These are phyloP conservation scores for Ellobius talpinus DNA, from an alignment of 2,113 vertebrate species.

Conservation along the genomic window DNA sequence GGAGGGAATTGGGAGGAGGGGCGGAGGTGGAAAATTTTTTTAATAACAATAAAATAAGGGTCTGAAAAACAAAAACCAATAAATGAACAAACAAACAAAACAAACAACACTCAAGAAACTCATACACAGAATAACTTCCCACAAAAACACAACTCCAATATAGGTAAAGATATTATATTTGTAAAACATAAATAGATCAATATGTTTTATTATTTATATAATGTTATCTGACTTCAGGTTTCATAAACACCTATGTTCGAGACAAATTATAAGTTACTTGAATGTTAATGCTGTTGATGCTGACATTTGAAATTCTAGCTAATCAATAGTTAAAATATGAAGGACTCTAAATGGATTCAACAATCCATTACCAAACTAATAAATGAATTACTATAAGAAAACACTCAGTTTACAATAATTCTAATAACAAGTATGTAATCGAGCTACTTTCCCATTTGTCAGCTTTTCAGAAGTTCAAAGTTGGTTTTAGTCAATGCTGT, in stretches of 20 bases:
- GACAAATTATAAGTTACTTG: constrained; percentile 24
- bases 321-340: constrained; percentile 20
- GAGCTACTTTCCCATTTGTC: constrained; percentile 15
- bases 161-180: background rate
- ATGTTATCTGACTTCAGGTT: background rate
- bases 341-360: background rate
- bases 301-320: background rate
- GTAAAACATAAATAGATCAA: background rate
- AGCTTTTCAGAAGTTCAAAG: background rate
- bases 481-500: background rate
- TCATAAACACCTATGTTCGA: background rate
- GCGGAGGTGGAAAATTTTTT: too few species aligned
- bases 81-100: background rate
- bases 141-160: background rate
- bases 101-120: background rate
- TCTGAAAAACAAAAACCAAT: too few species aligned
- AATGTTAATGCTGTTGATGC: background rate
- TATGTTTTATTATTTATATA: background rate
- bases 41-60: too few species aligned
- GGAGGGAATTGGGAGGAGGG: too few species aligned
- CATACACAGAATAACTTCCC: background rate
- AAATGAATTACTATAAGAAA: constrained; percentile 7
- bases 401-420: background rate
- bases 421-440: background rate
- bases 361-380: background rate